Base-by-base conservation (phyloP, 2,113 vertebrate species). In the Athene cunicularia region DNA sequence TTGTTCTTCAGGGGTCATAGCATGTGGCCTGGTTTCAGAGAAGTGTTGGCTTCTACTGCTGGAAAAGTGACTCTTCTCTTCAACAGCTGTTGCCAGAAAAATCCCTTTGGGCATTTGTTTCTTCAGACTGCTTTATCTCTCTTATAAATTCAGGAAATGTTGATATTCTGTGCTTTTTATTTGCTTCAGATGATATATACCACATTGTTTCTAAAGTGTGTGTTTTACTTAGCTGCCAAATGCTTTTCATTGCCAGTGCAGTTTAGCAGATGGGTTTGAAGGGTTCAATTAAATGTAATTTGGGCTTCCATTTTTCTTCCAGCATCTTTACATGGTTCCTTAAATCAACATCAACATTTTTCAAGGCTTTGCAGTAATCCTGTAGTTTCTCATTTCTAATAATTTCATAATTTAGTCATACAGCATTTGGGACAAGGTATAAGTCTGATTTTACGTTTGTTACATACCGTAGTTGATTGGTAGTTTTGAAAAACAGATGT, bases 181-280 rank as follows among this genome's bases (percentile, higher is more conserved):
- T 96, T 98, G 83, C 50, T 95, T 97, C 87, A 84, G 90, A 97
- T 96, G 79, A 96, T 96, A 59, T 45, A 94, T 85, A 94, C 72
- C 80, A 91, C 73, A 67, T 87, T 95, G 55, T 97, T 94, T 96
- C 64, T 94, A 93, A 81, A 96, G 80, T 79, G 80, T 92, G 41
- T 73, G 11, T 96, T 94, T 97, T 94, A 79, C 55, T 96, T 95
- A 68, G 82, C 63, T 97, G 89, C 95, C 88, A 96, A 93, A 60
- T 97, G 89, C 79, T 94, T 97, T 95, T 97, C 85, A 89, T 96
- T 97, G 95, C 77, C 80, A 95, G 27, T 75, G 67, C 89, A 88
- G 88, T 94, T 71, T 94, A 95, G 88, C 94, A 97, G 95, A 97
- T 98, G 94, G 80, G 35, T 96, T 97, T 95, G 88, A 96, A 97